Percentiles rank a stretch among this genome's conserved stretches.
Evolutionary conservation across 2,888 invertebrate species (phyloP).

Genomic region (Drosophila cognata): DNA sequence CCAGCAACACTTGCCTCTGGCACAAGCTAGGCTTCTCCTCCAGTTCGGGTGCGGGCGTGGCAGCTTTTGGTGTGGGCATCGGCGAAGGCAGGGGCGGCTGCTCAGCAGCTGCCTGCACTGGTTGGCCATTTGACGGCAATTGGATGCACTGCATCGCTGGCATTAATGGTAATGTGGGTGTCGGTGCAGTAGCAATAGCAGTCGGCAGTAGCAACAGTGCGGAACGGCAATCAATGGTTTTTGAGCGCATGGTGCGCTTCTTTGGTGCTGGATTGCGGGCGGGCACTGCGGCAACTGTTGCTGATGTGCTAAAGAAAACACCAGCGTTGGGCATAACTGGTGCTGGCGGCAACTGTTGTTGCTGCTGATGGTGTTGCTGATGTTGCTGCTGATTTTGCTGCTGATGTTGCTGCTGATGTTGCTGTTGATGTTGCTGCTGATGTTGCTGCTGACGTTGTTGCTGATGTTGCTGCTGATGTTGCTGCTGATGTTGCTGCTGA

Average conservation of each 20-base stretch:
- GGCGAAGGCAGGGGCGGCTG: background rate
- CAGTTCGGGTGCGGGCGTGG: slow-evolving; percentile 4
- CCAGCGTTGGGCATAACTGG: slow-evolving; percentile 4
- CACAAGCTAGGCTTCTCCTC: slow-evolving; percentile 6
- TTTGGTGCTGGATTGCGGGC: slow-evolving; percentile 59
- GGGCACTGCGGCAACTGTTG: slow-evolving; percentile 26
- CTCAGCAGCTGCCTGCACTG: slow-evolving; percentile 1
- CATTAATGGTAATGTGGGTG: background rate
- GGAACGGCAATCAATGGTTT: slow-evolving; percentile 77
- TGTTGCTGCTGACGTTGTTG: background rate
- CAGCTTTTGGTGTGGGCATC: background rate
- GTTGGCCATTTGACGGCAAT: slow-evolving; percentile 4
- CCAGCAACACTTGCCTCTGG: slow-evolving; percentile 1
- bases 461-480: background rate
- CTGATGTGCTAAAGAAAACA: slow-evolving; percentile 7
- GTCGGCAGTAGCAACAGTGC: slow-evolving; percentile 40
- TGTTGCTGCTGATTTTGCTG: background rate
- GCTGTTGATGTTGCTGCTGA: background rate
- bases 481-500: background rate
- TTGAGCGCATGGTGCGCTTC: slow-evolving; percentile 78
- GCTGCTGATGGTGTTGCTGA: background rate
- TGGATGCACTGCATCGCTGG: slow-evolving; percentile 12
- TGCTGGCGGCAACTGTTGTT: slow-evolving; percentile 15
- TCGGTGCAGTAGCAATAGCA: slow-evolving; percentile 2
- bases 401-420: background rate